Conservation (phyloP, 1,140 invertebrate genomes). For the Halyomorpha halys region DNA sequence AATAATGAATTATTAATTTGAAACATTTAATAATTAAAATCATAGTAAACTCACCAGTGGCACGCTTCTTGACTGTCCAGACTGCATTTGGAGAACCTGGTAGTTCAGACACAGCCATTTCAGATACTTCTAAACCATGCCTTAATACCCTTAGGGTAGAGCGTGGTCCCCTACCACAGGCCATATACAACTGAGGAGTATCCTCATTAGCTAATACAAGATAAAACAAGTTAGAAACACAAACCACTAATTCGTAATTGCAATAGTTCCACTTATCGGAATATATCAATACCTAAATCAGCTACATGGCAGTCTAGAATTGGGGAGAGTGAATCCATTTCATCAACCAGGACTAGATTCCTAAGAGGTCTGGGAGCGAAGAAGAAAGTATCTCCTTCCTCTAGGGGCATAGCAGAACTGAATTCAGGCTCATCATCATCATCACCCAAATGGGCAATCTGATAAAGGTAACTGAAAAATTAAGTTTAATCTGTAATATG, state of each 20-base stretch:
- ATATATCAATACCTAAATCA: slow-evolving; percentile 32
- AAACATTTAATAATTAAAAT: no score
- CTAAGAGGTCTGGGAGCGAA: slow-evolving; percentile 88
- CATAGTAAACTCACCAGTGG: slow-evolving; percentile 66
- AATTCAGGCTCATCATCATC: slow-evolving; percentile 99
- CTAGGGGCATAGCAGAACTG: slow-evolving; percentile 93
- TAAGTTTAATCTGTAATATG: background rate
- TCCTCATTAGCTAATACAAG: slow-evolving; percentile 79
- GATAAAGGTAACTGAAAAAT: slow-evolving; percentile 79
- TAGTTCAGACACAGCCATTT: slow-evolving; percentile 98
- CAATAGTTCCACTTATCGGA: background rate
- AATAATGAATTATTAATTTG: no score
- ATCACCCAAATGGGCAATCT: slow-evolving; percentile 98
- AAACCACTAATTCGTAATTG: background rate
- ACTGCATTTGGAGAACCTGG: slow-evolving; percentile 99
- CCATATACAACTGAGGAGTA: slow-evolving; percentile 93
- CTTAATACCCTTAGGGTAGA: slow-evolving; percentile 86
- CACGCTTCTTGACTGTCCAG: slow-evolving; percentile 94
- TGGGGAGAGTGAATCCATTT: slow-evolving; percentile 93
- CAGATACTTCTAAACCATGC: slow-evolving; percentile 95
- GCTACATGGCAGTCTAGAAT: slow-evolving; percentile 75
- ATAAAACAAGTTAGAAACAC: background rate
- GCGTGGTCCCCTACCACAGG: slow-evolving; percentile 88
- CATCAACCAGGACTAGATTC: slow-evolving; percentile 96
- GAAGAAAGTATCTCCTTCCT: slow-evolving; percentile 98